Evolutionary conservation across 1,140 invertebrate species (phyloP).

Genomic region (Apis mellifera): Amel_HAv3.1 CM009941.2:13270501-13271000

Average conservation of each 20-base stretch:
- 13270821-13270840: background rate
- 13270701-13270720: conserved; percentile 21
- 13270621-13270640: too few species aligned
- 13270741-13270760: conserved; percentile 27
- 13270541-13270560: too few species aligned
- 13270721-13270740: background rate
- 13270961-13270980: conserved; percentile 42
- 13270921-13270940: conserved; percentile 40
- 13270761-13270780: conserved; percentile 53
- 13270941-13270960: conserved; percentile 6
- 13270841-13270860: background rate
- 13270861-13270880: background rate
- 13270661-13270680: too few species aligned
- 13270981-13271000: conserved; percentile 52
- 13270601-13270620: too few species aligned
- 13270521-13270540: too few species aligned
- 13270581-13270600: too few species aligned
- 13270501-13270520: too few species aligned
- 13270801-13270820: background rate
- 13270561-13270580: too few species aligned
- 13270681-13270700: conserved; percentile 20
- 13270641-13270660: too few species aligned
- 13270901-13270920: conserved; percentile 53
- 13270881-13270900: background rate
- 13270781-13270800: conserved; percentile 41